These are phyloP conservation scores for Mus musculus DNA, from an alignment of 2,113 vertebrate species.

Conservation along the genomic window GRCm39 chr4:76707501-76708000, in stretches of 20 bases:
- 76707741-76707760: not conserved
- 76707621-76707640: not conserved
- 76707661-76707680: not conserved
- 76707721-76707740: not conserved
- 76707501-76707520: too few relatives aligned
- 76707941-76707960: not conserved
- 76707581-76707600: too few relatives aligned
- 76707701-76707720: not conserved
- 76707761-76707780: not conserved
- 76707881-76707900: not conserved
- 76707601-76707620: not conserved
- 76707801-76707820: not conserved
- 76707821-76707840: not conserved
- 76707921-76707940: not conserved
- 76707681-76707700: not conserved
- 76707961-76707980: conserved; percentile 32
- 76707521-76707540: too few relatives aligned
- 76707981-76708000: conserved; percentile 74
- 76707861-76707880: not conserved
- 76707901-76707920: not conserved
- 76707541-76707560: too few relatives aligned
- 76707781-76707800: not conserved
- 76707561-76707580: too few relatives aligned
- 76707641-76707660: not conserved
- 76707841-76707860: not conserved